Evolutionary conservation across 2,113 vertebrate genomes (phyloP), one percentile per base, ranked within the genome.

Genomic region (Anhinga anhinga): DNA sequence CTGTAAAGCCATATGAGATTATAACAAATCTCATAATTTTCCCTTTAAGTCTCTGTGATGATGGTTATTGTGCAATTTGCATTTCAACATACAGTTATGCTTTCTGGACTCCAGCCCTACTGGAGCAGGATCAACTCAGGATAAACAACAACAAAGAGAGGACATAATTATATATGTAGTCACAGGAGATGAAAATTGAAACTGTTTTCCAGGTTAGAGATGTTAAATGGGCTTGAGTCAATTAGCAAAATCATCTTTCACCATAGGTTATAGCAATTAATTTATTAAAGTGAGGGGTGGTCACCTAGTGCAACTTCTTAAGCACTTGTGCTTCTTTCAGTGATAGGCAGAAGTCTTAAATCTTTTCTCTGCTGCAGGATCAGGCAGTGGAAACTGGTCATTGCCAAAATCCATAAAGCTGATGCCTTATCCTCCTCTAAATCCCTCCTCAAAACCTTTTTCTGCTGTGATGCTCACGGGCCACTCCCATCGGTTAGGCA

Each of bases 141-240:
- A 91, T 80, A 94, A 81, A 95, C 23, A 95, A 95, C 21, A 95
- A 79, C 77, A 96, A 88, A 93, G 81, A 82, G 79, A 92, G 32
- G 34, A 36, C 74, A 77, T 83, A 90, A 95, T 93, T 93, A 96
- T 47, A 96, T 47, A 53, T 73, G 49, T 91, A 45, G 59, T 93
- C 65, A 50, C 42, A 84, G 47, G 62, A 88, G 90, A 94, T 89
- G 67, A 95, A 94, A 95, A 86, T 67, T 81, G 59, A 92, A 90
- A 80, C 59, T 10, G 18, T 88, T 93, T 93, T 88, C 26, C 69
- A 83, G 59, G 67, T 92, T 93, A 84, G 11, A 76, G 77, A n/a
- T 82, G 42, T 88, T 82, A 95, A 84, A 79, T 53, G 20, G 29
- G 21, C 61, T 91, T 58, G 36, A 92, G 44, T 56, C 77, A 87